Evolutionary conservation across 2,888 invertebrate genomes (phyloP), one percentile per base, ranked within the genome.

Genomic region (Drosophila nr. perissopoda): DNA sequence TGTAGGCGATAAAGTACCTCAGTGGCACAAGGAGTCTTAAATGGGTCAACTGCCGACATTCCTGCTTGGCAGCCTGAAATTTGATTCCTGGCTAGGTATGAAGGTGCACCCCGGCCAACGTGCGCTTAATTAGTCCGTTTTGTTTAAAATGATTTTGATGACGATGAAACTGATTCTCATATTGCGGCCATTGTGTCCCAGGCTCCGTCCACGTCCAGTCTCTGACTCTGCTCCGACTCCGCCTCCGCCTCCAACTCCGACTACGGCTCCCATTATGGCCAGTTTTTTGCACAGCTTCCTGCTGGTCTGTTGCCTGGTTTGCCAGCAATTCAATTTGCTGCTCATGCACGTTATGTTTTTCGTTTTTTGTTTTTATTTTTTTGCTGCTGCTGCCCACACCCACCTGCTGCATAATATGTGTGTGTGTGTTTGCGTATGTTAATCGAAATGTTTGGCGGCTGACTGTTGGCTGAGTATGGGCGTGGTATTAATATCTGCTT

Each of bases 111-210:
- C 4, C 27, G 71, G 52, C 53, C 70, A 82, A 78, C 83, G 76
- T 81, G 71, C 81, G 84, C 87, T 87, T 88, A 87, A 87, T 87
- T 87, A 87, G 89, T 87, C 81, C 81, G 87, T 88, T 87, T 87
- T 87, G 89, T 82, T 87, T 84, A 82, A 86, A 86, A 80, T 78
- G 84, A 83, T 86, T 86, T 82, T 84, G 83, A 83, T 79, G 83
- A 73, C 82, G 73, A 73, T 78, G 83, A 65, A 59, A 58, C 70
- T 70, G 82, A 78, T 78, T 61, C 67, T 73, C 80, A 62, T 34
- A 33, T 34, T 25, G 36, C 27, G 18, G 25, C 7, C 65, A 63
- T 36, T 29, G 36, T 48, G 33, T 25, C n/a, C 29, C 27, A 29
- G 13, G 25, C 6, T 10, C 16, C 33, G 16, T 56, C 8, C 40